Base-by-base conservation (phyloP, 2,888 invertebrate genomes). In the Catonia carolina region DNA sequence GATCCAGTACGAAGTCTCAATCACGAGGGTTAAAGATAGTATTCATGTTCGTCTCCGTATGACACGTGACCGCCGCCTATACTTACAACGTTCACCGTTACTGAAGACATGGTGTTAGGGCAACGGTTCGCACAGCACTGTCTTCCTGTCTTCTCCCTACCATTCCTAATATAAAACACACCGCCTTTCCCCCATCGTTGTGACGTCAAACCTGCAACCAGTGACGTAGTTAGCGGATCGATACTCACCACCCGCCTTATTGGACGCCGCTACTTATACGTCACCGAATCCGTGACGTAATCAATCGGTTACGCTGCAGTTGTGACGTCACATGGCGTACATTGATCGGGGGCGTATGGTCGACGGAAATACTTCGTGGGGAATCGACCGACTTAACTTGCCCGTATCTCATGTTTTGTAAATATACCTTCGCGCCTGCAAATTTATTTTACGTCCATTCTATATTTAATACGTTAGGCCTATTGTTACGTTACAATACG, bases 71-170 rank as follows among this genome's bases (percentile, higher is more conserved):
- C 27, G 8, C 4, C 5, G n/a, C n/a, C n/a, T n/a, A n/a, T n/a
- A n/a, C 45, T 45, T 45, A 45, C 45, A 45, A 45, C 45, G 23
- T 22, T 14, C 22, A 45, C 45, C 45, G 45, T 45, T 45, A 45
- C 45, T n/a, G n/a, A n/a, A 23, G 45, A 45, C 45, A 45, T 45
- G 45, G 20, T 45, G 45, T 23, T 45, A 18, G 45, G 45, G 45
- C 45, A 45, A 45, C 45, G 45, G 45, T 45, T 27, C 45, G 45
- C 45, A 45, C 45, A 45, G 45, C 45, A 45, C 45, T 45, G 45
- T 45, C 23, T 27, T 45, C 45, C 45, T 45, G 45, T 22, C 45
- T 23, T 22, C 45, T 45, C 45, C 45, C 45, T 45, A 22, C 27
- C 45, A 45, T 22, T 22, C 27, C 45, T 45, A 45, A 23, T 45